Evolutionary conservation across 2,113 vertebrate genomes (phyloP).

Genomic region (Willisornis vidua): DNA sequence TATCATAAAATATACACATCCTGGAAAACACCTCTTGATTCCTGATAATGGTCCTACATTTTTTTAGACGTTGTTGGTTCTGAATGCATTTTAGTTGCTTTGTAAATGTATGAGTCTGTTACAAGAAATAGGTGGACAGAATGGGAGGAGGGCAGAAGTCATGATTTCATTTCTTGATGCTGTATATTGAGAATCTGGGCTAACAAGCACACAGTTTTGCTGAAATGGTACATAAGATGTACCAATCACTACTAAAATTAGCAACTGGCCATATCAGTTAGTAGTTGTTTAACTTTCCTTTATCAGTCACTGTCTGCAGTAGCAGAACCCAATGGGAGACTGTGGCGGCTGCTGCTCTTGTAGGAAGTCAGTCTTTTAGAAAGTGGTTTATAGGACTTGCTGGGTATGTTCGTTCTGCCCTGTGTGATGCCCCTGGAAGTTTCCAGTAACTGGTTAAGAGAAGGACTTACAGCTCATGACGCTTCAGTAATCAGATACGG

Average conservation of each 20-base stretch:
- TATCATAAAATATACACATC: neutral
- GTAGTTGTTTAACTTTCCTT: neutral
- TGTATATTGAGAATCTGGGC: neutral
- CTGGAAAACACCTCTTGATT: neutral
- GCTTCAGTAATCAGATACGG: neutral
- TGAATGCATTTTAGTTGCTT: neutral
- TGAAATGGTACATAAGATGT: neutral
- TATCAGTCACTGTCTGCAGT: neutral
- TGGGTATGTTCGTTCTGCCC: neutral
- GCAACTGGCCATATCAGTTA: neutral
- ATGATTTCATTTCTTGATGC: neutral
- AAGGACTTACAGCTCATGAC: neutral
- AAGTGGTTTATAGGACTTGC: neutral
- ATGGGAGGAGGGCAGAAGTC: neutral
- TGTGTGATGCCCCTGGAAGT: neutral
- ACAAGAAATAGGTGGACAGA: neutral
- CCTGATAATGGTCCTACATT: neutral
- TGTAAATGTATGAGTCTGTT: neutral
- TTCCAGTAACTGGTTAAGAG: neutral
- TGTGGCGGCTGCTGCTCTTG: neutral
- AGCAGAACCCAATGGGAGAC: neutral
- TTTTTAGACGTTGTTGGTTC: neutral
- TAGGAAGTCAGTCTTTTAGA: neutral
- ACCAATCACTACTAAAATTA: neutral
- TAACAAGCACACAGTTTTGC: neutral